phyloP scores from a whole-genome alignment of 2,888 invertebrate species.

The Clunio marinus region DNA sequence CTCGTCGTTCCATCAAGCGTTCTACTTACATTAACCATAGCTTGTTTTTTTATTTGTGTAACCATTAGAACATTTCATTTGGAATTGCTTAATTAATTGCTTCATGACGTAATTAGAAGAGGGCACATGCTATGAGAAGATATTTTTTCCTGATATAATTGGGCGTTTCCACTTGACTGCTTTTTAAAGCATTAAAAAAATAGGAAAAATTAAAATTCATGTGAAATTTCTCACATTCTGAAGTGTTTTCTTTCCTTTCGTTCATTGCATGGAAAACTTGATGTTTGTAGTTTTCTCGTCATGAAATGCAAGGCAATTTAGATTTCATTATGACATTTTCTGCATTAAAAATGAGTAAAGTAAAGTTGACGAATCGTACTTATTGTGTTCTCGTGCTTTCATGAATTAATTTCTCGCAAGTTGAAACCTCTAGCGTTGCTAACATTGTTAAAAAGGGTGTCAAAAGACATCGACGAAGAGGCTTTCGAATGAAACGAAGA shows the following conservation, averaged over 20 bases:
- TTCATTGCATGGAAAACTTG: background rate
- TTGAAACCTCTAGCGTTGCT: background rate
- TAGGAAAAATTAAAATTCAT: too few species aligned
- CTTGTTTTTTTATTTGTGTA: background rate
- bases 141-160: background rate
- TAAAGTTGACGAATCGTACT: too few species aligned
- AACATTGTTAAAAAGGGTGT: background rate
- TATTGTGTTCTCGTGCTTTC: background rate
- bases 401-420: conserved; percentile 1
- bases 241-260: background rate
- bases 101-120: too few species aligned
- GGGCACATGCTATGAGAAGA: too few species aligned
- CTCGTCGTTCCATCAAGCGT: too few species aligned
- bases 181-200: too few species aligned
- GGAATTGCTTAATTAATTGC: too few species aligned
- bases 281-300: background rate
- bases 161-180: background rate
- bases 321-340: background rate
- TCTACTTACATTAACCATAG: too few species aligned
- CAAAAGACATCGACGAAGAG: too few species aligned
- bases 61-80: background rate
- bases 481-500: too few species aligned
- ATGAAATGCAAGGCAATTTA: background rate
- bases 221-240: background rate
- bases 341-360: too few species aligned